Conservation (phyloP, 2,797 vertebrate species). For the Sebastes alutus region DNA sequence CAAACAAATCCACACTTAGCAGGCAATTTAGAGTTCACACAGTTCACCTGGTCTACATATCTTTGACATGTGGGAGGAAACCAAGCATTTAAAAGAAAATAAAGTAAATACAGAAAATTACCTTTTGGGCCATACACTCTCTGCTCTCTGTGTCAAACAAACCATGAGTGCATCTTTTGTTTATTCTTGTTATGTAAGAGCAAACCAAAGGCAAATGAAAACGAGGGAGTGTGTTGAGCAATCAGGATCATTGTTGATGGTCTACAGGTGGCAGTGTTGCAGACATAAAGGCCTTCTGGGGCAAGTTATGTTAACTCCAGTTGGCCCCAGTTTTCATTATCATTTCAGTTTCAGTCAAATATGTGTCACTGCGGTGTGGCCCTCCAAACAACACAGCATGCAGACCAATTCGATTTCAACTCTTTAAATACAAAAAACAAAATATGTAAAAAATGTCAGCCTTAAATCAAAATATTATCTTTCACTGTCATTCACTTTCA, state of each 20-base stretch:
- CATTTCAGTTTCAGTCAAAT: not conserved
- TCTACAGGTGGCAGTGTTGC: slow-evolving; percentile 73
- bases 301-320: not conserved
- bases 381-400: not conserved
- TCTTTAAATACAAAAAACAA: not conserved
- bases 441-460: not conserved
- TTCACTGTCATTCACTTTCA: not conserved
- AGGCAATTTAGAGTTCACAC: slow-evolving; percentile 49
- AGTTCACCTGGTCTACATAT: slow-evolving; percentile 46
- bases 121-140: slow-evolving; percentile 39
- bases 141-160: slow-evolving; percentile 52
- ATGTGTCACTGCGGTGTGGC: slow-evolving; percentile 2
- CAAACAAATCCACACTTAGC: slow-evolving; percentile 25
- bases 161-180: slow-evolving; percentile 45
- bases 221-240: not conserved
- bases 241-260: not conserved
- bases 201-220: slow-evolving; percentile 4
- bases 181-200: slow-evolving; percentile 43
- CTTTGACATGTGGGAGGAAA: slow-evolving; percentile 57
- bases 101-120: slow-evolving; percentile 65
- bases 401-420: not conserved
- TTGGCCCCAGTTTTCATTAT: slow-evolving; percentile 6
- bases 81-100: slow-evolving; percentile 36
- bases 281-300: slow-evolving; percentile 19
- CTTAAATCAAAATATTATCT: not conserved